phyloP scores from a whole-genome alignment of 2,113 vertebrate genomes.

The Spea bombifrons region DNA sequence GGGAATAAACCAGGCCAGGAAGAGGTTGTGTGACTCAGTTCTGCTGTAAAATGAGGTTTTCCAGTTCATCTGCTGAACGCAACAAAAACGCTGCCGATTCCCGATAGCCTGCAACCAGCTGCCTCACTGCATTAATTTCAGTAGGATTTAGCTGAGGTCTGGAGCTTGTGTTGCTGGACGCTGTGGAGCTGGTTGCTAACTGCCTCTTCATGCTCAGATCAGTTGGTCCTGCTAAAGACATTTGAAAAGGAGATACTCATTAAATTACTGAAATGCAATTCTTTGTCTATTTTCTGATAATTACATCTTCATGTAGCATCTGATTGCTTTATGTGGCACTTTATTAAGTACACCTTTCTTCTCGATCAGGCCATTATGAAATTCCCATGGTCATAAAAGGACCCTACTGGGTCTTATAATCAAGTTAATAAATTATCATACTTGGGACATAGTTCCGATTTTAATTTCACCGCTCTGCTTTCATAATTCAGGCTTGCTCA shows the following conservation, averaged over 20 bases:
- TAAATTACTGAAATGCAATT: background rate
- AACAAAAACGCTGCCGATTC: constrained; percentile 96
- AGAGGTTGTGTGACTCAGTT: constrained; percentile 78
- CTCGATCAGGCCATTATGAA: no score
- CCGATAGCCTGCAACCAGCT: constrained; percentile 95
- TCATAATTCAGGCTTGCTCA: no score
- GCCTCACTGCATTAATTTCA: constrained; percentile 92
- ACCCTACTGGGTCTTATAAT: no score
- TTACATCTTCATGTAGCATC: background rate
- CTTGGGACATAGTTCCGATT: no score
- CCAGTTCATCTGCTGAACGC: constrained; percentile 96
- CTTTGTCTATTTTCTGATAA: background rate
- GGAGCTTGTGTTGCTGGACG: constrained; percentile 83
- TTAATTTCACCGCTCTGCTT: no score
- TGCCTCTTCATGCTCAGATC: constrained; percentile 98
- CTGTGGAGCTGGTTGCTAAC: constrained; percentile 81
- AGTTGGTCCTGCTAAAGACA: constrained; percentile 80
- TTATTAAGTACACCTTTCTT: no score
- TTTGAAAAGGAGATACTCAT: constrained; percentile 1
- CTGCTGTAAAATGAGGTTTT: constrained; percentile 99
- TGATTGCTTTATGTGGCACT: no score
- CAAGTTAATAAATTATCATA: no score
- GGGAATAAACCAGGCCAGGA: constrained; percentile 62
- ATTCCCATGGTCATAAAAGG: no score
- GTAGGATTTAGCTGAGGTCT: constrained; percentile 94